Evolutionary conservation across 1,140 invertebrate species (phyloP).

Genomic region (Colletes gigas): DNA sequence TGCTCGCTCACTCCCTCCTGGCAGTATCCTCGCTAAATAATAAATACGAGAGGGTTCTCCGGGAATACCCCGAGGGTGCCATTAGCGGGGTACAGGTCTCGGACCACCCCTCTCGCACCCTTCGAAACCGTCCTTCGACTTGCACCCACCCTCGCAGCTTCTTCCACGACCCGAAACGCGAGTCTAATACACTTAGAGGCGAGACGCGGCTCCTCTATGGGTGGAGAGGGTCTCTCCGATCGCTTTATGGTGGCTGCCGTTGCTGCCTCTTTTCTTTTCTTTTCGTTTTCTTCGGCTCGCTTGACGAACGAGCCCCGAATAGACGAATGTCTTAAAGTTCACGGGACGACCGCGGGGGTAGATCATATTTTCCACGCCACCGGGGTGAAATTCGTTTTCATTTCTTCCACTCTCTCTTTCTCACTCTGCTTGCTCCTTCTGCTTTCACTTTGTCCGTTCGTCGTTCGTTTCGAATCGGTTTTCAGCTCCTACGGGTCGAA

Average conservation of each 20-base stretch:
- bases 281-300: conserved; percentile 51
- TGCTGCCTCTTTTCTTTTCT: conserved; percentile 38
- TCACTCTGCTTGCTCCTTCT: not conserved
- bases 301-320: conserved; percentile 44
- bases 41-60: conserved; percentile 79
- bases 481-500: conserved; percentile 35
- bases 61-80: conserved; percentile 79
- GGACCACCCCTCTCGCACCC: conserved; percentile 63
- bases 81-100: conserved; percentile 78
- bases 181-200: conserved; percentile 76
- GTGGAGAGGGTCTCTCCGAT: conserved; percentile 53
- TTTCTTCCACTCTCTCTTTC: not conserved
- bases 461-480: conserved; percentile 9
- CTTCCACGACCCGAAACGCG: conserved; percentile 66
- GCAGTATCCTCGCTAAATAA: conserved; percentile 78
- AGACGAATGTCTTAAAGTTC: conserved; percentile 62
- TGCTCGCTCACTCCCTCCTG: conserved; percentile 54
- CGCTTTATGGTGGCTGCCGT: conserved; percentile 61
- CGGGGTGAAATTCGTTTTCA: conserved; percentile 29
- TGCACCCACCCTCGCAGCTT: conserved; percentile 50
- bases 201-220: conserved; percentile 63
- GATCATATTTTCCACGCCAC: conserved; percentile 47
- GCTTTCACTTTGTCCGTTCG: not conserved
- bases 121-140: conserved; percentile 60
- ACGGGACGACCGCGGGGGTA: conserved; percentile 44